Conservation (phyloP, 2,113 vertebrate genomes). For the Gambusia holbrooki region DNA sequence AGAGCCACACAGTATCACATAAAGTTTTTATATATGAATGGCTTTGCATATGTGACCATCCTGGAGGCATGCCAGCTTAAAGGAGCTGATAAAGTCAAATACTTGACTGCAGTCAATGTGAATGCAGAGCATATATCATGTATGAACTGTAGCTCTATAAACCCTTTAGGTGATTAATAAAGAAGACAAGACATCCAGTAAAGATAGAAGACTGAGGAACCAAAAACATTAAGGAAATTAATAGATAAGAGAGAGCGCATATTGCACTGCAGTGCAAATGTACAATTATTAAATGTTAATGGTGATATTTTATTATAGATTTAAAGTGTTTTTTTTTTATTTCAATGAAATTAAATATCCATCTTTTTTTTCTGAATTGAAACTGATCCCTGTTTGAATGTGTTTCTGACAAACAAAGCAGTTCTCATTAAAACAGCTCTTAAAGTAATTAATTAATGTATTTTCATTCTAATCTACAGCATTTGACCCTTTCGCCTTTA, state of each 20-base stretch:
- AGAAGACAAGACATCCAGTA: not conserved
- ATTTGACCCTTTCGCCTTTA: constrained; percentile 64
- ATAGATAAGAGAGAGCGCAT: not conserved
- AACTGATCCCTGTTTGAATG: not conserved
- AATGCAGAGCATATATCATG: no score
- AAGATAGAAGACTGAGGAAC: not conserved
- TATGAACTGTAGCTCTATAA: no score
- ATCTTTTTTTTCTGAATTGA: not conserved
- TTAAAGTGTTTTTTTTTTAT: not conserved
- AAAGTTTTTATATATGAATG: no score
- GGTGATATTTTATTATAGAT: not conserved
- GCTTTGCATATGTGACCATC: no score
- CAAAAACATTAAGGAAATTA: no score
- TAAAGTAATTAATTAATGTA: constrained; percentile 27
- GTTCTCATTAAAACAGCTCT: not conserved
- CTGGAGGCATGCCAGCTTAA: no score
- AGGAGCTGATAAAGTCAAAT: no score
- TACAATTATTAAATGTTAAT: not conserved
- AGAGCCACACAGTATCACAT: no score
- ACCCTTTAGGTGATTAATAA: not conserved
- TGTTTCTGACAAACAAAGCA: not conserved
- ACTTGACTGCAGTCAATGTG: no score
- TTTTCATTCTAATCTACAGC: constrained; percentile 73
- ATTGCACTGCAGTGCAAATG: not conserved
- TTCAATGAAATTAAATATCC: not conserved